Base-by-base conservation (phyloP, 2,888 invertebrate species). In the Arrhopalites spinosus region DNA sequence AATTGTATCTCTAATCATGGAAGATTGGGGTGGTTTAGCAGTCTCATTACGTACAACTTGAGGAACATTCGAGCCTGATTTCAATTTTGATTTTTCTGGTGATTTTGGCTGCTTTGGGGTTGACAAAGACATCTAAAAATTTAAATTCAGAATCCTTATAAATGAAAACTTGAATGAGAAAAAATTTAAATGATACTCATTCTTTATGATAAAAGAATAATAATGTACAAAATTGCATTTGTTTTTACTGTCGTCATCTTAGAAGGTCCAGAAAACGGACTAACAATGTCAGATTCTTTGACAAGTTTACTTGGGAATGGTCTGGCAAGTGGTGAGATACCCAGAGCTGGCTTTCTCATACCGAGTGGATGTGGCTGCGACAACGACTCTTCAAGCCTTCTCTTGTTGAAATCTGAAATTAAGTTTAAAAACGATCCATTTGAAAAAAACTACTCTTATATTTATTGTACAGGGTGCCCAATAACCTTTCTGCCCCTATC, bases 271-370 rank as follows among this genome's bases (percentile, higher is more conserved):
- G 61, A 61, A n/a, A 61, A 71, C 0, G 71, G 61, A 23, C 15
- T 59, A 17, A 23, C n/a, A 43, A 43, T 30, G 20, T 56, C 7
- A 0, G 70, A 36, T 17, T 29, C 43, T 70, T 59, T 71, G 7
- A 59, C 13, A 27, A 45, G 30, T 61, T 71, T 71, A 61, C 45
- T 61, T 30, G 71, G 71, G 11, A 47, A 23, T n/a, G 67, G 67
- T 43, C 53, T 1, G n/a, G 53, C 64, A 29, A 64, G 64, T 25
- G 36, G 64, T n/a, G 30, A 64, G n/a, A 36, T 30, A n/a, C 20
- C 20, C 29, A 64, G 29, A 64, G 1, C 1, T 5, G 29, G 64
- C 30, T 64, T 64, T 30, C n/a, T 25, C 17, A 7, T 25, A 27
- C 15, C 30, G 5, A 17, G 7, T 3, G 64, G 36, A 29, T 30